Base-by-base conservation (phyloP, 2,113 vertebrate species). In the Prionailurus bengalensis region DNA sequence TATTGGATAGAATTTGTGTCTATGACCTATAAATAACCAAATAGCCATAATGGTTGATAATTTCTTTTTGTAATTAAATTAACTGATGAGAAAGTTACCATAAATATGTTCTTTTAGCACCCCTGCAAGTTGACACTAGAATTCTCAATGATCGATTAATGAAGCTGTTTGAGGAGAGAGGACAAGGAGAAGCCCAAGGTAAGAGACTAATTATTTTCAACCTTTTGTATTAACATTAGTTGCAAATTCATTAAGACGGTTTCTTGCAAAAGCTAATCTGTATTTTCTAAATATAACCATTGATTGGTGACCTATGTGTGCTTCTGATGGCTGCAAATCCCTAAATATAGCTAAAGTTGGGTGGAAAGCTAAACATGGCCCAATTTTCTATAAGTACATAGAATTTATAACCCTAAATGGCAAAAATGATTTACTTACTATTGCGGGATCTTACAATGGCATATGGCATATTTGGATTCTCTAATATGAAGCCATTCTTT, bases 101-200 rank as follows among this genome's bases (percentile, higher is more conserved):
- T 94, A 5, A 25, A 88, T 21, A 48, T 98, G 98, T 98, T 98
- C 94, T 98, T 98, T 78, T 96, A 99, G 99, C 97, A 95, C 96
- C 97, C 86, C 5, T 98, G 48, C 97, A 98, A 89, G 95, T 96
- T 84, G 99, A 99, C 96, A 99, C 99, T 94, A 97, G 95, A 96
- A 97, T 98, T 70, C 95, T 99, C 33, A 99, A 98, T 96, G 80
- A 98, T 79, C 98, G 97, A 94, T 97, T 99, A 98, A 97, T 99
- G 19, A 98, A 98, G 0, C 92, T 99, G 94, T 97, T 99, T 96
- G 98, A 99, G 55, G 99, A 99, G 93, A 99, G 99, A 5, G 79
- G 97, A 85, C 98, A 89, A 91, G 89, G 98, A 79, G 98, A 99
- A 36, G 97, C 99, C 81, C 99, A 99, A 98, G 99, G 99, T 99